Conservation (phyloP, 1,140 invertebrate genomes). For the Ceratina calcarata region DNA sequence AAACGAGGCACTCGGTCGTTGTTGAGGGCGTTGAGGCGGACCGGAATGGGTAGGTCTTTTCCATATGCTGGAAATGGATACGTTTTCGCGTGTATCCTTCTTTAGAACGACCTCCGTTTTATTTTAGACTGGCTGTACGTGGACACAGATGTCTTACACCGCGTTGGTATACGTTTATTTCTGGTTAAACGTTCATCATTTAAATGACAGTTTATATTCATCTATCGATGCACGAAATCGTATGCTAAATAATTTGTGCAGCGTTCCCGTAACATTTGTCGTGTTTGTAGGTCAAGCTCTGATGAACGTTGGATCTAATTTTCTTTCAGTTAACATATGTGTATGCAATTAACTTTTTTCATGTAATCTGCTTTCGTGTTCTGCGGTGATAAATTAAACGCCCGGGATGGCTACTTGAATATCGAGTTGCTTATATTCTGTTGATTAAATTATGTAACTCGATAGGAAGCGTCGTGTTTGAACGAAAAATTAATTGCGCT, state of each 20-base stretch:
- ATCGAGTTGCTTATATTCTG: background rate
- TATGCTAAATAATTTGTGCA: background rate
- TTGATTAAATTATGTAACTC: background rate
- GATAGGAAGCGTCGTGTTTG: too few relatives aligned
- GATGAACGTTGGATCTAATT: background rate
- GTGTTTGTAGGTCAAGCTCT: background rate
- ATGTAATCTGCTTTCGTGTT: too few relatives aligned
- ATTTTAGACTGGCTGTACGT: background rate
- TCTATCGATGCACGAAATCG: background rate
- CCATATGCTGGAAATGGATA: slow-evolving; percentile 25
- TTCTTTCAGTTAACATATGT: too few relatives aligned
- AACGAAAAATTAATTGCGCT: too few relatives aligned
- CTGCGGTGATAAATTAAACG: too few relatives aligned
- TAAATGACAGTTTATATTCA: background rate
- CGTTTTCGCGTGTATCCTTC: slow-evolving; percentile 14
- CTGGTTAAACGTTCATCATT: slow-evolving; percentile 24
- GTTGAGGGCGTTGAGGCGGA: slow-evolving; percentile 21
- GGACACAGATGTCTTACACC: slow-evolving; percentile 10
- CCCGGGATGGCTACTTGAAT: too few relatives aligned
- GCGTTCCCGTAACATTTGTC: background rate
- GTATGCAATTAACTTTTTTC: too few relatives aligned
- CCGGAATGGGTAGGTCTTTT: slow-evolving; percentile 15
- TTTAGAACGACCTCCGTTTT: slow-evolving; percentile 21
- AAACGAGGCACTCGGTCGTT: slow-evolving; percentile 39
- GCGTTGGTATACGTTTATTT: background rate